Conservation (phyloP, 2,113 vertebrate genomes). For the Siniperca chuatsi region DNA sequence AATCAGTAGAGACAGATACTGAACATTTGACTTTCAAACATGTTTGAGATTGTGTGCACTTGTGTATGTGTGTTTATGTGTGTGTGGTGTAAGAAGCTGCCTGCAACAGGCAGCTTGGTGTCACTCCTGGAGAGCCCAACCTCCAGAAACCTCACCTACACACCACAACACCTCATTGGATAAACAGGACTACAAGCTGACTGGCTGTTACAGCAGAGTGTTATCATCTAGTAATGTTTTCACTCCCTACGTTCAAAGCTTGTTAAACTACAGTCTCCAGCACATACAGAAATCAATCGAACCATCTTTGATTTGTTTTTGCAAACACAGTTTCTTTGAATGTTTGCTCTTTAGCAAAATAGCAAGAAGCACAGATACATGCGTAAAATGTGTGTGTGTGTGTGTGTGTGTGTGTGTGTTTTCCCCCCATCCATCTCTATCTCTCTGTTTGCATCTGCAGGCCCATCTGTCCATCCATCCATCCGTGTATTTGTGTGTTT, state of each 20-base stretch:
- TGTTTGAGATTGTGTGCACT: neutral
- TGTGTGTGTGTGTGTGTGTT: neutral
- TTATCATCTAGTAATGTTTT: neutral
- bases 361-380: slow-evolving; percentile 47
- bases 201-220: slow-evolving; percentile 8
- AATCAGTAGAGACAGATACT: slow-evolving; percentile 2
- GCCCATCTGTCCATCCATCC: slow-evolving; percentile 4
- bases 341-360: slow-evolving; percentile 38
- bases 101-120: slow-evolving; percentile 7
- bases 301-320: slow-evolving; percentile 19
- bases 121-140: slow-evolving; percentile 83
- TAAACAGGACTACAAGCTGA: slow-evolving; percentile 37
- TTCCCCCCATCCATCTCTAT: neutral
- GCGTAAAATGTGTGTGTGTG: slow-evolving; percentile 6
- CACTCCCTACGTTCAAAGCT: slow-evolving; percentile 9
- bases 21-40: slow-evolving; percentile 9
- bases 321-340: slow-evolving; percentile 34
- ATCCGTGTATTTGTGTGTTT: neutral
- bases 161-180: slow-evolving; percentile 38
- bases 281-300: neutral
- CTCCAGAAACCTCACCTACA: slow-evolving; percentile 75
- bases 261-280: slow-evolving; percentile 23
- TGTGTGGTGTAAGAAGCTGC: slow-evolving; percentile 38
- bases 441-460: neutral
- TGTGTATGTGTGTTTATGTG: slow-evolving; percentile 8